Evolutionary conservation across 2,113 vertebrate genomes (phyloP).

Genomic region (Xiphias gladius): DNA sequence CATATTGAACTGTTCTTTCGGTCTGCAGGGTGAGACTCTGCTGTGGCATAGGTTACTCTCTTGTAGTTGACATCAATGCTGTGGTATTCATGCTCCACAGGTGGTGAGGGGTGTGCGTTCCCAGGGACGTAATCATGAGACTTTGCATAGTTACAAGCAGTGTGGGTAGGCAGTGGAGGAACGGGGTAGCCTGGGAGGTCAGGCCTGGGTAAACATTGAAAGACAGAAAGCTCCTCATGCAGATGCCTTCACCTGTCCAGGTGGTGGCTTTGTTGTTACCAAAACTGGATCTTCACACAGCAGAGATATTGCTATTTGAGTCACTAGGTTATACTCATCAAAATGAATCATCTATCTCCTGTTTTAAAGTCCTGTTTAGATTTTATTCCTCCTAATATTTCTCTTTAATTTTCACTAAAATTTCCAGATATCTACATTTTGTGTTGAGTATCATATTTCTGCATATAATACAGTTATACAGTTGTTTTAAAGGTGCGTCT

Average conservation of each 20-base stretch:
- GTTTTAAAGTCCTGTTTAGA: neutral
- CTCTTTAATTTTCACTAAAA: neutral
- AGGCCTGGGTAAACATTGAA: constrained; percentile 81
- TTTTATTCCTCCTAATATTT: neutral
- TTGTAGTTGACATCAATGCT: constrained; percentile 85
- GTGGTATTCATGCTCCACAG: constrained; percentile 92
- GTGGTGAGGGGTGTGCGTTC: constrained; percentile 72
- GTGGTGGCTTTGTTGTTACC: constrained; percentile 44
- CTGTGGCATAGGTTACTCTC: constrained; percentile 85
- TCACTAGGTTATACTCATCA: neutral
- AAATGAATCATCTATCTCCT: neutral
- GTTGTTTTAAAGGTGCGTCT: neutral
- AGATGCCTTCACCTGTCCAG: constrained; percentile 43
- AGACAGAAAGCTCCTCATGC: constrained; percentile 30
- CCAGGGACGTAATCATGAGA: constrained; percentile 60
- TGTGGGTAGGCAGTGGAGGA: constrained; percentile 85
- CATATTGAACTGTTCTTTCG: constrained; percentile 79
- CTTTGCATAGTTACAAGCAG: constrained; percentile 64
- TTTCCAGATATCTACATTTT: no score
- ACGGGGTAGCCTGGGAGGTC: constrained; percentile 90
- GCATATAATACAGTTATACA: neutral
- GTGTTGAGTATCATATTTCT: neutral
- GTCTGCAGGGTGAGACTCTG: constrained; percentile 85
- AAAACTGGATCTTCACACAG: constrained; percentile 22
- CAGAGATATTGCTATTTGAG: neutral